These are phyloP conservation scores for Tamias sibiricus DNA, from an alignment of 2,113 vertebrate genomes.

Conservation along the genomic window DNA sequence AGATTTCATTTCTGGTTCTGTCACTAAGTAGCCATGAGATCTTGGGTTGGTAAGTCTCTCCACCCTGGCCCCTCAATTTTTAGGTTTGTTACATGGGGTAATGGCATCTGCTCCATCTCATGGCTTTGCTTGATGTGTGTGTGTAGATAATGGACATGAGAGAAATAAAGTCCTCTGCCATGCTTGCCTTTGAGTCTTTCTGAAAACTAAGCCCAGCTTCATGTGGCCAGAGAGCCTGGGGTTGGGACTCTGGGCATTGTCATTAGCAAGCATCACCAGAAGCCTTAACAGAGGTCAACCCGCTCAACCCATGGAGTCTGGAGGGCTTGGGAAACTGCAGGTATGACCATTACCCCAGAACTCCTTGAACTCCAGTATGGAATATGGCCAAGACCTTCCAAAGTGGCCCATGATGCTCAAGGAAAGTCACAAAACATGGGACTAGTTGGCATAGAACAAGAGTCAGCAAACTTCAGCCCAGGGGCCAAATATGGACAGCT, in stretches of 20 bases:
- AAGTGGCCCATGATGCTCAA: background rate
- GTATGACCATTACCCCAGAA: background rate
- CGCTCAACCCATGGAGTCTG: background rate
- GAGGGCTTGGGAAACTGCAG: background rate
- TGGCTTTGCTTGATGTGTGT: background rate
- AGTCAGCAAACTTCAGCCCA: background rate
- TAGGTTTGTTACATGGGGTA: background rate
- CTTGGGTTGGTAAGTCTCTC: background rate
- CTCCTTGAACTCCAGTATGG: background rate
- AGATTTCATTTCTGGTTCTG: background rate
- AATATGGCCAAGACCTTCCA: background rate
- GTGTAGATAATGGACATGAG: background rate
- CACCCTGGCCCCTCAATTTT: background rate
- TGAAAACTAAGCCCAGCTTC: conserved; percentile 1
- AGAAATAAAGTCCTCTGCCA: background rate
- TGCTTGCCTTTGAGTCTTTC: background rate
- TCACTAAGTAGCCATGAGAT: background rate
- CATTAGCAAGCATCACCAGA: background rate
- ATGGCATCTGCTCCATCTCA: background rate
- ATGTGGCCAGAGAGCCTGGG: background rate
- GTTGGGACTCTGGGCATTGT: background rate
- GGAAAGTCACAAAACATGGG: background rate
- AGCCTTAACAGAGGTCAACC: background rate
- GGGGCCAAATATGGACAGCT: background rate
- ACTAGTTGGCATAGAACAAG: background rate